These are phyloP conservation scores for Dynastes maya DNA, from an alignment of 2,888 invertebrate species.

Conservation along the genomic window DNA sequence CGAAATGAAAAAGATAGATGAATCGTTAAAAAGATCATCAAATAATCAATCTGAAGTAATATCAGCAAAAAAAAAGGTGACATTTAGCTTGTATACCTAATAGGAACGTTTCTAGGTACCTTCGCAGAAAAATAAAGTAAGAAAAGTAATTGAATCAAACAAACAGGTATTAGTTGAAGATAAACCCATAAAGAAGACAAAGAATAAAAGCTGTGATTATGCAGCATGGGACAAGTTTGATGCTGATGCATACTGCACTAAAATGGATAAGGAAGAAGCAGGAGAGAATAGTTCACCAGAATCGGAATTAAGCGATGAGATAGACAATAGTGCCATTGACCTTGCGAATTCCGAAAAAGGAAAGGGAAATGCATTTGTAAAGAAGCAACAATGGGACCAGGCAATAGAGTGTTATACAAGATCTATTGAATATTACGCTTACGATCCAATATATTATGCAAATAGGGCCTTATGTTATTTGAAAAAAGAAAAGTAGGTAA, in stretches of 20 bases:
- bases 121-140: slow-evolving; percentile 46
- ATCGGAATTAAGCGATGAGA: slow-evolving; percentile 71
- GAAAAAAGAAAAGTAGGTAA: slow-evolving; percentile 82
- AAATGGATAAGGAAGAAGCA: slow-evolving; percentile 74
- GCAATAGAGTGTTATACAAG: slow-evolving; percentile 90
- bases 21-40: slow-evolving; percentile 52
- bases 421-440: slow-evolving; percentile 87
- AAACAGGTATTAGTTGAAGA: background rate
- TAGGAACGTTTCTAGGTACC: slow-evolving; percentile 62
- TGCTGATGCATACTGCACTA: slow-evolving; percentile 80
- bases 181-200: slow-evolving; percentile 61
- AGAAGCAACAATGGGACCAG: slow-evolving; percentile 84
- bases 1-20: slow-evolving; percentile 82
- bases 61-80: background rate
- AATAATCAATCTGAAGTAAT: slow-evolving; percentile 45
- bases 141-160: background rate
- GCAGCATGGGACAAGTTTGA: slow-evolving; percentile 86
- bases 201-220: slow-evolving; percentile 78
- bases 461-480: slow-evolving; percentile 92
- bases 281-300: slow-evolving; percentile 66
- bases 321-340: slow-evolving; percentile 74
- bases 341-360: slow-evolving; percentile 82
- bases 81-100: slow-evolving; percentile 67
- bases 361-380: slow-evolving; percentile 88
- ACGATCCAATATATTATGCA: slow-evolving; percentile 86